Evolutionary conservation across 2,888 invertebrate genomes (phyloP).

Genomic region (Melieria picta): DNA sequence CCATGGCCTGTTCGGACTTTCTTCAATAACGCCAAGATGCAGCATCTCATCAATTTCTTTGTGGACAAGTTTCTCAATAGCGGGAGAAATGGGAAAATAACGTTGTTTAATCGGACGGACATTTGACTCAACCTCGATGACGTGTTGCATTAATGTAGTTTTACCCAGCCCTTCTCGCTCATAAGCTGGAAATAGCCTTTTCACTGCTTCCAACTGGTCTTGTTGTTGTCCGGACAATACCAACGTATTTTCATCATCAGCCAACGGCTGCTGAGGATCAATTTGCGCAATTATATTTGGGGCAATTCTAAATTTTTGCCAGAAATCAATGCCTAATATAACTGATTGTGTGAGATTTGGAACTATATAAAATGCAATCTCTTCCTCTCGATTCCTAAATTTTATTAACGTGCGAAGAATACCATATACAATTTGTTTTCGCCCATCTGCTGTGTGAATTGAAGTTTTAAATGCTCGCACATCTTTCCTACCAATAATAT

Average conservation of each 20-base stretch:
- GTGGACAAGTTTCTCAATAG: conserved; percentile 38
- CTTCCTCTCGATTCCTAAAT: not conserved
- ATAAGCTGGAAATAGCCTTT: conserved; percentile 36
- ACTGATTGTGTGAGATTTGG: conserved; percentile 20
- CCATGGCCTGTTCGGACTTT: conserved; percentile 50
- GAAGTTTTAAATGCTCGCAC: not conserved
- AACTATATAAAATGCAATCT: conserved; percentile 16
- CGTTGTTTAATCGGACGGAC: conserved; percentile 41
- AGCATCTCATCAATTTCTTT: conserved; percentile 55
- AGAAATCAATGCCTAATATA: conserved; percentile 28
- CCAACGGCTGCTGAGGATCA: not conserved
- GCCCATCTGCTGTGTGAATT: conserved; percentile 20
- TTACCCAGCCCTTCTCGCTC: conserved; percentile 35
- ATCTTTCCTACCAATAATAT: not conserved
- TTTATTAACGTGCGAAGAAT: not conserved
- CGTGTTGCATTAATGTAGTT: conserved; percentile 35
- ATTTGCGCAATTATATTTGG: conserved; percentile 2
- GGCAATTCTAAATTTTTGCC: conserved; percentile 17
- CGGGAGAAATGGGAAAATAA: conserved; percentile 41
- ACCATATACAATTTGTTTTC: conserved; percentile 13
- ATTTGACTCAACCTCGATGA: conserved; percentile 37
- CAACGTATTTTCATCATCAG: not conserved
- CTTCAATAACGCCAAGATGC: conserved; percentile 54
- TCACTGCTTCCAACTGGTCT: not conserved
- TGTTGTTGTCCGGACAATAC: not conserved